Evolutionary conservation across 2,888 invertebrate species (phyloP).

Genomic region (Erebia epiphron): DNA sequence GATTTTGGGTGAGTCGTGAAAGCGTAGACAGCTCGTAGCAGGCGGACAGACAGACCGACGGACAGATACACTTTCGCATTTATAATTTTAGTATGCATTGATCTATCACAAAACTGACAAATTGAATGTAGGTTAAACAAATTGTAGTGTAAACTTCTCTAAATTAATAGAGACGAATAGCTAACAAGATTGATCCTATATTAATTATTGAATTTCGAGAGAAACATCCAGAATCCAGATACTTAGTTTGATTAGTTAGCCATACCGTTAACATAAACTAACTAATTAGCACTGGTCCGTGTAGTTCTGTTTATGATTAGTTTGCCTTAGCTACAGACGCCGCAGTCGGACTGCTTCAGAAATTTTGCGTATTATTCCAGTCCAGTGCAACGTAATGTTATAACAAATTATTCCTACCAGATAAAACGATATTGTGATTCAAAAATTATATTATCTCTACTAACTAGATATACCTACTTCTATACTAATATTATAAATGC

Average conservation of each 20-base stretch:
- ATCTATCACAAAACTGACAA: not conserved
- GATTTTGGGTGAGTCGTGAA: too few species aligned
- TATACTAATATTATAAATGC: too few species aligned
- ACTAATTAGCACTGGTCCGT: constrained; percentile 29
- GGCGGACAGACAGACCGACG: too few species aligned
- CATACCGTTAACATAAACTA: constrained; percentile 11
- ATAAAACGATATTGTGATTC: too few species aligned
- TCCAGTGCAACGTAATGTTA: not conserved
- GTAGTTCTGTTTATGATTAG: constrained; percentile 27
- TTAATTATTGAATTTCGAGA: constrained; percentile 1
- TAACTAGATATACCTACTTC: too few species aligned
- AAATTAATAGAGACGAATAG: not conserved
- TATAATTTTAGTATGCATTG: not conserved
- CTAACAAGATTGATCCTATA: not conserved
- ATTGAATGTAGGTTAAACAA: not conserved
- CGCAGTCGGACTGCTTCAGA: constrained; percentile 2
- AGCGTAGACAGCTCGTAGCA: too few species aligned
- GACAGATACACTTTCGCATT: too few species aligned
- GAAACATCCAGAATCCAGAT: constrained; percentile 3
- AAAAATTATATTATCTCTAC: too few species aligned
- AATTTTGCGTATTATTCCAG: not conserved
- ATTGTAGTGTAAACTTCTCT: not conserved
- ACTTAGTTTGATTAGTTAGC: constrained; percentile 6
- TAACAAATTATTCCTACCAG: too few species aligned
- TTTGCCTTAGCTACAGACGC: constrained; percentile 5